Percentiles rank a stretch among this genome's conserved stretches.
Conservation (phyloP, 2,888 invertebrate genomes). For the Mythimna impura region DNA sequence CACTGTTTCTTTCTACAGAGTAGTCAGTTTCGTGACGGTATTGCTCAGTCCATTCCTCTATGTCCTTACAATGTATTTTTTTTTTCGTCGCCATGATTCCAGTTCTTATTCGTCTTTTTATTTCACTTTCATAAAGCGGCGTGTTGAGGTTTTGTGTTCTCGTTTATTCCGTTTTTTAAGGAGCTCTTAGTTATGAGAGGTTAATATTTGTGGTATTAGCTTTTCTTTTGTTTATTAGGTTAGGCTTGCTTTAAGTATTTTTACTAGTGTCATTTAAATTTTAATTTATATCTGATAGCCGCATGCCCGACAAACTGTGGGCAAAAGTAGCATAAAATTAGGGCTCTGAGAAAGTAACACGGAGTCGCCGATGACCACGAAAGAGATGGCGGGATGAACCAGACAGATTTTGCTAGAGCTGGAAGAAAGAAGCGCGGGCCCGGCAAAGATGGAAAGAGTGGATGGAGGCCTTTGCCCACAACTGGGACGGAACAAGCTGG, state of each 20-base stretch:
- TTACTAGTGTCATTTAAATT: background rate
- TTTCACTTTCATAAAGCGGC: conserved; percentile 47
- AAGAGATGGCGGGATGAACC: too few species aligned
- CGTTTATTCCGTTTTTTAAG: conserved; percentile 47
- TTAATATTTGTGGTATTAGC: conserved; percentile 35
- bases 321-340: too few species aligned
- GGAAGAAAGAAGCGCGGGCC: too few species aligned
- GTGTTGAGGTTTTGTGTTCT: conserved; percentile 50
- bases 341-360: too few species aligned
- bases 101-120: conserved; percentile 51
- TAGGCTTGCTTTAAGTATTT: background rate
- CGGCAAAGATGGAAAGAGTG: too few species aligned
- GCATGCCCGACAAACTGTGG: too few species aligned
- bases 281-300: background rate
- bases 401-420: too few species aligned
- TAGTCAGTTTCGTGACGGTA: background rate
- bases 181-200: conserved; percentile 20
- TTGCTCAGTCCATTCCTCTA: conserved; percentile 4
- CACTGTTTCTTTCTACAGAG: background rate
- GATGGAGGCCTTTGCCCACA: too few species aligned
- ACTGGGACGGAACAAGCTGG: too few species aligned
- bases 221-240: conserved; percentile 19
- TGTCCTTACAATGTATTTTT: conserved; percentile 34
- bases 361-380: too few species aligned
- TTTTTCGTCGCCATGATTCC: conserved; percentile 45